These are phyloP conservation scores for Yponomeuta plumbellus DNA, from an alignment of 2,888 invertebrate genomes.

Conservation along the genomic window DNA sequence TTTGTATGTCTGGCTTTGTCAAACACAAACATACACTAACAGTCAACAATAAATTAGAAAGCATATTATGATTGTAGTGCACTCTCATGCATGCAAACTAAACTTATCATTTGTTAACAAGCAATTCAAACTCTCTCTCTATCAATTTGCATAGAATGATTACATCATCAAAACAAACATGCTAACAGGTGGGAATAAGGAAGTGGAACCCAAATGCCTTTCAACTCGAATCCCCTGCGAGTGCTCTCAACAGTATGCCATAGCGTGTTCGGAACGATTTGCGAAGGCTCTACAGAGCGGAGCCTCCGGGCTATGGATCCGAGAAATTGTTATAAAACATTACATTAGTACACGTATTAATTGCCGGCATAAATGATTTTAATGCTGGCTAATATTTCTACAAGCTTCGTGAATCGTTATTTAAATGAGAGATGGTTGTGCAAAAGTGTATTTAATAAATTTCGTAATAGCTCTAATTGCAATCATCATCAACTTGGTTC, in stretches of 20 bases:
- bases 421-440: constrained; percentile 5
- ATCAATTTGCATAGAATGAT: not conserved
- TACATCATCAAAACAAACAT: not conserved
- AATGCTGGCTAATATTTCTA: constrained; percentile 7
- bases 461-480: not conserved
- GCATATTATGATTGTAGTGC: too few relatives aligned
- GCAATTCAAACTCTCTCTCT: not conserved
- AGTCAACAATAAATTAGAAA: too few relatives aligned
- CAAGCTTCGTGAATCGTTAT: not conserved
- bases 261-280: constrained; percentile 11
- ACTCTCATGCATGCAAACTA: too few relatives aligned
- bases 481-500: not conserved
- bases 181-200: not conserved
- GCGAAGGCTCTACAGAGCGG: constrained; percentile 2
- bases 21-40: too few relatives aligned
- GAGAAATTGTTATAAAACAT: constrained; percentile 13
- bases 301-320: constrained; percentile 1
- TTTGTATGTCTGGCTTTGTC: too few relatives aligned
- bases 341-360: constrained; percentile 14
- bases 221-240: not conserved
- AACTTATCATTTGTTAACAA: too few relatives aligned
- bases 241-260: not conserved
- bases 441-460: not conserved
- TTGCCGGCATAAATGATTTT: constrained; percentile 15
- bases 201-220: not conserved